phyloP scores from a whole-genome alignment of 2,797 vertebrate genomes.

The Acanthis flammea region DNA sequence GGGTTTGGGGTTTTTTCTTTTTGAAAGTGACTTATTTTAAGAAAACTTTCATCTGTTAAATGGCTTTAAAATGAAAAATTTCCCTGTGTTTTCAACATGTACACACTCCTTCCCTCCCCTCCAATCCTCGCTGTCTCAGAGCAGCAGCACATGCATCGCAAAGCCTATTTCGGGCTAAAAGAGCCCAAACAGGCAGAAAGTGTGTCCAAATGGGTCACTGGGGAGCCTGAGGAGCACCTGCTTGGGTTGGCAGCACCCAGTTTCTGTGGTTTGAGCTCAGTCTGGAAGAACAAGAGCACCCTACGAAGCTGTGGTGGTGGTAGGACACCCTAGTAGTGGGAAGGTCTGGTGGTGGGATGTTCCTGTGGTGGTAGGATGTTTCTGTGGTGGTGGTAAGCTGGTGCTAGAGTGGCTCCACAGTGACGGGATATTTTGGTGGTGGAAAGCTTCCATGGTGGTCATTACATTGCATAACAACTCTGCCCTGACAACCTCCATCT shows the following conservation, averaged over 20 bases:
- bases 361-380: not conserved
- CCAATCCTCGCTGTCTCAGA: not conserved
- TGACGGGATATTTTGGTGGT: not conserved
- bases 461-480: rapidly evolving
- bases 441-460: not conserved
- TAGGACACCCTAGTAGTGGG: not conserved
- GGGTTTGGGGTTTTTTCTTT: not conserved
- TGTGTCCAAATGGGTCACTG: not conserved
- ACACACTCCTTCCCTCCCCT: not conserved
- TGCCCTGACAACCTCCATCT: not conserved
- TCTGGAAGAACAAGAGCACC: not conserved
- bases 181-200: not conserved
- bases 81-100: not conserved
- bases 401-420: too few species aligned
- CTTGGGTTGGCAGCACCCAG: not conserved
- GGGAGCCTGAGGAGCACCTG: not conserved
- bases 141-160: not conserved
- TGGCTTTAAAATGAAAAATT: not conserved
- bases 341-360: not conserved
- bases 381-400: not conserved
- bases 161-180: not conserved
- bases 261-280: not conserved
- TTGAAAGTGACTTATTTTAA: not conserved
- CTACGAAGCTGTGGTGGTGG: not conserved
- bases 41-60: not conserved